Evolutionary conservation across 2,797 vertebrate species (phyloP), one percentile per base, ranked within the genome.

Genomic region (Gorsachius magnificus): DNA sequence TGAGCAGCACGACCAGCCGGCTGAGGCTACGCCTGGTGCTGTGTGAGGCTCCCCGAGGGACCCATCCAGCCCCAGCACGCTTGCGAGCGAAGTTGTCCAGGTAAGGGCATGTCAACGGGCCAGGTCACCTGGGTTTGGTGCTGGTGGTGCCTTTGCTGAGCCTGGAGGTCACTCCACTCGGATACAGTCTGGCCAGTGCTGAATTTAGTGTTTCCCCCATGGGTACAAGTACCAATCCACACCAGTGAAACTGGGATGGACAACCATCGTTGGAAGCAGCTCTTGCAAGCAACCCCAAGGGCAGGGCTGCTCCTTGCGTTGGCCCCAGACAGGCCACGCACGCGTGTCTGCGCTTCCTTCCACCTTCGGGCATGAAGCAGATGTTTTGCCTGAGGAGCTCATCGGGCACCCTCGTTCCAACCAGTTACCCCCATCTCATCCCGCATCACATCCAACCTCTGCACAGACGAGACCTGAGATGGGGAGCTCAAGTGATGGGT

Each of bases 1-100:
- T 5, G 56, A 50, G 41, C 48, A 35, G 61, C 4, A 1, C 1
- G 4, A 35, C 21, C 31, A 28, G 41, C 76, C 9, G 3, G 31
- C 10, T 0, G 1, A 11, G 45, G 13, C 41, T 43, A 43, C 41
- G 41, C 41, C 41, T 43, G 41, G 53, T 25, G 31, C 54, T 0
- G 0, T 9, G 7, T 21, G 2, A 11, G 1, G 2, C 26, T 76
- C 38, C 35, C 26, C 3, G 2, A 29, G 38, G 45, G 60, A 56
- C 13, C 4, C 21, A 38, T 14, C 63, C 60, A 51, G 16, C 17
- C 48, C 45, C 65, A 58, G 43, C 36, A 48, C 0, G 0, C 56
- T 8, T 43, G 48, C 2, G 5, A 53, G 68, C 7, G 9, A 6
- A 12, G 21, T 38, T 53, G 10, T 41, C 4, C 45, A 54, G 13